phyloP scores from a whole-genome alignment of 2,888 invertebrate species.

The Eupeodes luniger region DNA sequence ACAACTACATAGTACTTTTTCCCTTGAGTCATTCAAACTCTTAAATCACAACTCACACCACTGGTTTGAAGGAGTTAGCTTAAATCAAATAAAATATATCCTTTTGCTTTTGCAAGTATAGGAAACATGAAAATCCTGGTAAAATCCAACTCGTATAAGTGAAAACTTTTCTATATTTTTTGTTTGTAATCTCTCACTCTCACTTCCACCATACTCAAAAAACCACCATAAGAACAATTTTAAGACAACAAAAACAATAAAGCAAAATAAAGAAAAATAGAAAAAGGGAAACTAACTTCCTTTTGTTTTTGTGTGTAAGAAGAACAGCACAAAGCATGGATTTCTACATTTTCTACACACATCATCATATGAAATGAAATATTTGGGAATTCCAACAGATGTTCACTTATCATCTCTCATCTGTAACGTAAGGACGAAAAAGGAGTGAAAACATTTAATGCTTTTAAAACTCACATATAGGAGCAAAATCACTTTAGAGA shows the following conservation, averaged over 20 bases:
- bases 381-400: conserved; percentile 71
- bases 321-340: conserved; percentile 47
- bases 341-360: not conserved
- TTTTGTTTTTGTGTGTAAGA: conserved; percentile 58
- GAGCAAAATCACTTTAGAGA: not conserved
- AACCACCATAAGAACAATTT: conserved; percentile 17
- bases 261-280: not conserved
- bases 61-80: not conserved
- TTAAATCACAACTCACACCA: not conserved
- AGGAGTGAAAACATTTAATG: conserved; percentile 51
- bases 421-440: not conserved
- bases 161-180: conserved; percentile 17
- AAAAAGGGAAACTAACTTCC: conserved; percentile 8
- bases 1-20: conserved; percentile 12
- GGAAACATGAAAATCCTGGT: conserved; percentile 29
- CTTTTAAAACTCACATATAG: conserved; percentile 48
- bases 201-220: no score
- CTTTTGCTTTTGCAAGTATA: conserved; percentile 3
- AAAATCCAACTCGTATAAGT: conserved; percentile 46
- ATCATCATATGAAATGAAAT: conserved; percentile 55
- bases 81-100: conserved; percentile 39
- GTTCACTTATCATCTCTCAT: conserved; percentile 55
- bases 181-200: not conserved
- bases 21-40: not conserved
- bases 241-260: not conserved